A percentile compares a stretch with the other conserved stretches of the same genome.
Evolutionary conservation across 2,113 vertebrate genomes (phyloP).

Genomic region (Mesoclemmys tuberculata): DNA sequence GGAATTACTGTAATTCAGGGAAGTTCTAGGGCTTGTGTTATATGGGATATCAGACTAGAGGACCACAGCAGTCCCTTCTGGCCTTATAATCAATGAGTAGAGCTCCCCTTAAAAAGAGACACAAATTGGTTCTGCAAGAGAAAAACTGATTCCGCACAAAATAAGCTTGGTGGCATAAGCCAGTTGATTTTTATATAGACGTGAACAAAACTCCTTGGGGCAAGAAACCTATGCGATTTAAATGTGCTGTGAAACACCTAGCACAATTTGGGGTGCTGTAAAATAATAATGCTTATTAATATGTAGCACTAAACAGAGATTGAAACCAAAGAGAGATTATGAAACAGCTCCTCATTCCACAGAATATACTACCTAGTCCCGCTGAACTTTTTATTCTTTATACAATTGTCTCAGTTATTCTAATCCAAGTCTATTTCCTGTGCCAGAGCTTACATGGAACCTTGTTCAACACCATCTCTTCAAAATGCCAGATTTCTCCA

Average conservation of each 20-base stretch:
- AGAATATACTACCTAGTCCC: background rate
- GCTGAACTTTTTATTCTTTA: background rate
- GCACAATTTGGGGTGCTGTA: background rate
- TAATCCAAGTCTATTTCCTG: constrained; percentile 30
- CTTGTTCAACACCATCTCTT: constrained; percentile 36
- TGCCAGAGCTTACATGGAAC: constrained; percentile 4
- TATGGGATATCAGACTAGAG: rapidly evolving
- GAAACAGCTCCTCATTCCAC: constrained; percentile 22
- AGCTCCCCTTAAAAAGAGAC: background rate
- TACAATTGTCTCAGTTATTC: background rate
- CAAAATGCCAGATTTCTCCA: constrained; percentile 53
- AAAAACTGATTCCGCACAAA: background rate
- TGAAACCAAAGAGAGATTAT: background rate
- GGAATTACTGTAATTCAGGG: no score
- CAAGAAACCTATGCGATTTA: background rate
- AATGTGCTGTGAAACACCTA: background rate
- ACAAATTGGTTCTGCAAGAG: background rate
- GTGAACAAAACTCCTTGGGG: background rate
- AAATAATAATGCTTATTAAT: background rate
- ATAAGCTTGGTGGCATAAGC: background rate
- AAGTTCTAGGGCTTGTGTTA: background rate
- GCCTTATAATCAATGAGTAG: background rate
- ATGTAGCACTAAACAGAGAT: background rate
- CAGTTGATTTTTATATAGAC: constrained; percentile 14
- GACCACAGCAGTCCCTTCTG: background rate